A percentile compares a stretch with the other conserved stretches of the same genome.
phyloP scores from a whole-genome alignment of 2,888 invertebrate species.

The Drosophila sordidula region DNA sequence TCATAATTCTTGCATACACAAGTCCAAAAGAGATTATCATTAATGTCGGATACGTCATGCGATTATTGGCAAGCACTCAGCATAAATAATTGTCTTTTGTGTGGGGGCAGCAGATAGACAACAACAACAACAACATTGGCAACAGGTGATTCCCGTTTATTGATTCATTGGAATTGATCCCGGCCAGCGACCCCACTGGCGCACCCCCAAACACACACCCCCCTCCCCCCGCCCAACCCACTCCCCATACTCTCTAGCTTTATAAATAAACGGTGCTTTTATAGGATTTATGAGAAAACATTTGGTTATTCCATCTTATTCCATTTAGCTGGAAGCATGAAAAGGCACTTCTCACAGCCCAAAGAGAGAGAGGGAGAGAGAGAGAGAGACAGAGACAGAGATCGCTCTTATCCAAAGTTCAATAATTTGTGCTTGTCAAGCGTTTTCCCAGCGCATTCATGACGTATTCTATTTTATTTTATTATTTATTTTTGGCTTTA shows the following conservation, averaged over 20 bases:
- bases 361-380: too few species aligned
- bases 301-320: slow-evolving; percentile 53
- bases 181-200: background rate
- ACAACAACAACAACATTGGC: background rate
- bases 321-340: slow-evolving; percentile 54
- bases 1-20: slow-evolving; percentile 15
- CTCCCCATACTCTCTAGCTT: background rate
- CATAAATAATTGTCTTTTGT: slow-evolving; percentile 32
- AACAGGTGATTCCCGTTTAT: slow-evolving; percentile 31
- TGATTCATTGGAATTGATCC: slow-evolving; percentile 14
- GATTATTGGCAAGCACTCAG: slow-evolving; percentile 22
- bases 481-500: background rate
- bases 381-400: background rate
- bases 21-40: slow-evolving; percentile 1
- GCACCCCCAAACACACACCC: background rate
- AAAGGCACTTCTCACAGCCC: slow-evolving; percentile 28
- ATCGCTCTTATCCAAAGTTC: slow-evolving; percentile 24
- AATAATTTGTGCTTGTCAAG: slow-evolving; percentile 1
- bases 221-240: background rate
- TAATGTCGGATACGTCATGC: background rate
- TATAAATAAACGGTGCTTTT: slow-evolving; percentile 43
- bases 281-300: slow-evolving; percentile 3
- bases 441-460: slow-evolving; percentile 42
- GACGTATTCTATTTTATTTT: slow-evolving; percentile 24
- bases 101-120: background rate